phyloP scores from a whole-genome alignment of 2,113 vertebrate genomes.

The Bubo blakistoni region DNA sequence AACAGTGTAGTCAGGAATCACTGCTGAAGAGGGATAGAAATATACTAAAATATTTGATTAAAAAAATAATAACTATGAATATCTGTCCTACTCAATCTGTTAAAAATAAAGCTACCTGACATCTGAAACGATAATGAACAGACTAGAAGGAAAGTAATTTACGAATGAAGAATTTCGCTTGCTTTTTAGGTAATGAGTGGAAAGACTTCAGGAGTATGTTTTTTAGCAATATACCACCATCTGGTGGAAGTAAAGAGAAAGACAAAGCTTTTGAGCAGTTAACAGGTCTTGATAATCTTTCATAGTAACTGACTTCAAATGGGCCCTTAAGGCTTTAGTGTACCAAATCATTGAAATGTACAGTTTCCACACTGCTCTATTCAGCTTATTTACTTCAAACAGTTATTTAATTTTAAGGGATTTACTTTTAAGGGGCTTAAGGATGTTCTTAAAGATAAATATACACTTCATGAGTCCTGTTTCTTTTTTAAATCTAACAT shows the following conservation, averaged over 20 bases:
- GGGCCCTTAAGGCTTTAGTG: background rate
- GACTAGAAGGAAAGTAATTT: background rate
- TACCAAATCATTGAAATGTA: background rate
- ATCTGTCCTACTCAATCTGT: background rate
- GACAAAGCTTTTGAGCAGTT: background rate
- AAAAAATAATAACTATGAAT: background rate
- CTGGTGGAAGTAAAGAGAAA: conserved; percentile 45
- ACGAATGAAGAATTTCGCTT: background rate
- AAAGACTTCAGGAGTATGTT: background rate
- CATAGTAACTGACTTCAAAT: background rate
- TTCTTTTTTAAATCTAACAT: background rate
- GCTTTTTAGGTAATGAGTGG: background rate
- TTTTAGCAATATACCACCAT: conserved; percentile 28
- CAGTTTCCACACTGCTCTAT: background rate
- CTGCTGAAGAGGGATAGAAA: background rate
- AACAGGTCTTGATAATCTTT: background rate
- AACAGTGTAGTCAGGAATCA: background rate
- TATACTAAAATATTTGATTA: background rate
- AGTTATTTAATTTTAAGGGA: background rate
- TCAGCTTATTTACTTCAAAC: background rate
- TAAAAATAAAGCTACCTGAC: background rate
- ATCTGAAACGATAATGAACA: background rate
- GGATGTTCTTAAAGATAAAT: background rate
- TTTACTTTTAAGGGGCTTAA: background rate
- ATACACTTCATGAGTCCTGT: background rate